A percentile compares a stretch with the other conserved stretches of the same genome.
Evolutionary conservation across 2,797 vertebrate genomes (phyloP).

Genomic region (Gymnocypris eckloni): DNA sequence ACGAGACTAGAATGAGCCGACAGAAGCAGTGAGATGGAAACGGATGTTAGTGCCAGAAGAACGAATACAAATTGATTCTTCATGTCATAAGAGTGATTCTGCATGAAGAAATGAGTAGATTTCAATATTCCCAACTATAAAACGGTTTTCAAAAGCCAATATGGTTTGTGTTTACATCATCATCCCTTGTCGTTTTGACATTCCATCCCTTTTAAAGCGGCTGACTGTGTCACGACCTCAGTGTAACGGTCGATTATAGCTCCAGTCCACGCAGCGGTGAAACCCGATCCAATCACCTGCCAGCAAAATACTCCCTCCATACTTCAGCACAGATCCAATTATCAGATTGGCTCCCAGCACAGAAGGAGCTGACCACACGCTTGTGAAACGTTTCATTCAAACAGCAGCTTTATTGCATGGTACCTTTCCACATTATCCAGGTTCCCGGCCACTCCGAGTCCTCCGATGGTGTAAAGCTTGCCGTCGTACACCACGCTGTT

Average conservation of each 20-base stretch:
- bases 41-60: slow-evolving; percentile 23
- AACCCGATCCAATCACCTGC: slow-evolving; percentile 53
- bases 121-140: neutral
- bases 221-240: neutral
- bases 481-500: slow-evolving; percentile 97
- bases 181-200: slow-evolving; percentile 2
- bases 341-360: slow-evolving; percentile 54
- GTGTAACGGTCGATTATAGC: slow-evolving; percentile 42
- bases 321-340: slow-evolving; percentile 58
- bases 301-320: slow-evolving; percentile 52
- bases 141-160: neutral
- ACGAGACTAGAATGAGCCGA: neutral
- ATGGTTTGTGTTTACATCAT: neutral
- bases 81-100: neutral
- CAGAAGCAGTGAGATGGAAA: slow-evolving; percentile 1
- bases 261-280: neutral
- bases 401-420: slow-evolving; percentile 87
- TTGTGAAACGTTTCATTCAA: slow-evolving; percentile 48
- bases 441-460: slow-evolving; percentile 93
- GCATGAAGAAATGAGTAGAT: neutral
- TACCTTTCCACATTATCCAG: slow-evolving; percentile 99
- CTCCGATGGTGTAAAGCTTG: slow-evolving; percentile 96
- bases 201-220: slow-evolving; percentile 13
- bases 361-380: slow-evolving; percentile 42
- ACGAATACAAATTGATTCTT: slow-evolving; percentile 14